Evolutionary conservation across 2,888 invertebrate genomes (phyloP), one percentile per base, ranked within the genome.

Genomic region (Diplazon laetatorius): DNA sequence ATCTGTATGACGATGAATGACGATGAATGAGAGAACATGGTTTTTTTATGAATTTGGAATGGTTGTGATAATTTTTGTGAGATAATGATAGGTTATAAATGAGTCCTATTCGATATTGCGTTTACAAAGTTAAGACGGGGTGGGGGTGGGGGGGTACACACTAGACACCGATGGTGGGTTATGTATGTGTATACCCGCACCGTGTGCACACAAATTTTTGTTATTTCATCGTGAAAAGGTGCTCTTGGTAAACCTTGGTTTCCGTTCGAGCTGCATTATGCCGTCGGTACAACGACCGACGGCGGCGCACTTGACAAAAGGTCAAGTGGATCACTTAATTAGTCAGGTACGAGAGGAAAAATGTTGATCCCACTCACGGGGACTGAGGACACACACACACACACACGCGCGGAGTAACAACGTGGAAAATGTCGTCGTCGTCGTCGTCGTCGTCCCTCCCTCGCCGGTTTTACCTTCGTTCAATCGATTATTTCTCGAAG

Each of bases 321-420:
- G 78, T 78, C 78, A 78, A 78, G 78, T 78, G 75, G 65, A 46
- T n/a, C n/a, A 78, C 78, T 78, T 78, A 78, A 78, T 78, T 78
- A 78, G 78, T 71, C 71, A 71, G 57, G 70, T 74, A 72, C 75
- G 75, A 78, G 78, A 78, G 78, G 75, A 63, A 78, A 78, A 78
- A 78, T 75, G 75, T 75, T 78, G 78, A 75, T 78, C 57, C 78
- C 75, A 57, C 78, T 63, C 69, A 68, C 66, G 57, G 18, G 50
- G 59, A 55, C 16, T 18, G 60, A 71, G 59, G 57, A 66, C 14
- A 55, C 65, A 74, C 59, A 46, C 60, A 48, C 57, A 48, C 48
- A 66, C 14, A 55, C 65, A 74, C 59, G 39, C 60, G 57, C 57
- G 62, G 62, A 66, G 75, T 60, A 75, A 78, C 75, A 75, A 68